These are phyloP conservation scores for Calonectris borealis DNA, from an alignment of 2,113 vertebrate species.

Conservation along the genomic window DNA sequence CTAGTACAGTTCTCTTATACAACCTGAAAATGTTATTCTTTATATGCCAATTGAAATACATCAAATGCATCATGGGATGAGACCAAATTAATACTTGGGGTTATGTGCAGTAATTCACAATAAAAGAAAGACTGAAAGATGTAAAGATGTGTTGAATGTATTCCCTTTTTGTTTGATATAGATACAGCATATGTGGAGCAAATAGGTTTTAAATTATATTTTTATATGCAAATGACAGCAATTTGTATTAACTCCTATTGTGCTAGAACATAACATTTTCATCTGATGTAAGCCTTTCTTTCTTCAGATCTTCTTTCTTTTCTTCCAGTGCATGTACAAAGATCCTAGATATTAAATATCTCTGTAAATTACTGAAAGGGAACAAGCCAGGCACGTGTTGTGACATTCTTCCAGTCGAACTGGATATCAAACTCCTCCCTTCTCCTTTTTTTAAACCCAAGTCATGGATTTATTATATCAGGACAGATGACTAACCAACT, in stretches of 20 bases:
- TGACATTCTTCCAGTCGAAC: not conserved
- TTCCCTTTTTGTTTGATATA: conserved; percentile 9
- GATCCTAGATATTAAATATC: not conserved
- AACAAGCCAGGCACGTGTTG: not conserved
- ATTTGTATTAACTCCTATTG: conserved; percentile 51
- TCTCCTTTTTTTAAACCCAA: not conserved
- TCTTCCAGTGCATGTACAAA: not conserved
- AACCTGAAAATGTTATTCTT: conserved; percentile 27
- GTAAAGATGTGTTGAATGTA: not conserved
- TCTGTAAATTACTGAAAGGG: not conserved
- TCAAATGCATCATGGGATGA: conserved; percentile 14
- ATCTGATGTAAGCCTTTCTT: not conserved
- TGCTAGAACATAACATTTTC: not conserved
- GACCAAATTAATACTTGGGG: conserved; percentile 58
- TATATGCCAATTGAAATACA: conserved; percentile 18
- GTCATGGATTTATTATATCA: not conserved
- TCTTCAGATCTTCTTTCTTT: not conserved
- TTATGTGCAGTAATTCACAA: conserved; percentile 32
- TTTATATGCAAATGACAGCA: conserved; percentile 39
- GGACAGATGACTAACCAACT: not conserved
- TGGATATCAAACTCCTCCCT: not conserved
- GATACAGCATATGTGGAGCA: not conserved
- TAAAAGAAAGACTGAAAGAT: conserved; percentile 30
- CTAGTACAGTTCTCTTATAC: not conserved
- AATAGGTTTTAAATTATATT: conserved; percentile 8